Conservation (phyloP, 2,113 vertebrate species). For the Noturus placidus region DNA sequence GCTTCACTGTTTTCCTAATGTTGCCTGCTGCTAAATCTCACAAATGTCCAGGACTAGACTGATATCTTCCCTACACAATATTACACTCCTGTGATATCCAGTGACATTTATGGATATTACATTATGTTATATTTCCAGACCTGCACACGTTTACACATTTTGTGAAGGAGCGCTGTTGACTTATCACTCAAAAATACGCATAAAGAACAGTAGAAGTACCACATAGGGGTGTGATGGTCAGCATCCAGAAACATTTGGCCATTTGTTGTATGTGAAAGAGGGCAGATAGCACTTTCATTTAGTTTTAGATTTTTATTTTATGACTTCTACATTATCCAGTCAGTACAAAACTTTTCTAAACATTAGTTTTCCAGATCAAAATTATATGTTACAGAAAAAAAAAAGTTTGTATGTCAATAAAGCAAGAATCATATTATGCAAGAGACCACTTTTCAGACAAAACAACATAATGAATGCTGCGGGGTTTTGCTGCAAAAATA, state of each 20-base stretch:
- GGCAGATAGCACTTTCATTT: neutral
- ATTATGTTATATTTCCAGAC: neutral
- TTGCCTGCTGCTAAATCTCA: neutral
- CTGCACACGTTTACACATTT: neutral
- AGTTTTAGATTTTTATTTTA: no score
- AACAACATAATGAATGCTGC: no score
- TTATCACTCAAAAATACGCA: neutral
- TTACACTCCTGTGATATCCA: neutral
- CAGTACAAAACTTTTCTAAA: no score
- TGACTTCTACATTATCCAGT: no score
- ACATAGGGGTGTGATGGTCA: neutral
- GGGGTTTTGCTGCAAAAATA: no score
- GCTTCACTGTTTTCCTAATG: neutral
- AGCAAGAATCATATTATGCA: no score
- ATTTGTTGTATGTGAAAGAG: neutral
- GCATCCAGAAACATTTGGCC: neutral
- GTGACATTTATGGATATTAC: neutral
- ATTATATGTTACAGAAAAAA: no score
- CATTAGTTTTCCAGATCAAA: no score
- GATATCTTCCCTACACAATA: neutral
- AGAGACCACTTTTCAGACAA: no score
- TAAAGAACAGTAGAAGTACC: neutral
- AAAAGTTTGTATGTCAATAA: no score
- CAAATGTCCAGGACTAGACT: neutral
- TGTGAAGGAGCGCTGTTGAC: neutral